Base-by-base conservation (phyloP, 2,797 vertebrate genomes). In the Anolis apletophallus region DNA sequence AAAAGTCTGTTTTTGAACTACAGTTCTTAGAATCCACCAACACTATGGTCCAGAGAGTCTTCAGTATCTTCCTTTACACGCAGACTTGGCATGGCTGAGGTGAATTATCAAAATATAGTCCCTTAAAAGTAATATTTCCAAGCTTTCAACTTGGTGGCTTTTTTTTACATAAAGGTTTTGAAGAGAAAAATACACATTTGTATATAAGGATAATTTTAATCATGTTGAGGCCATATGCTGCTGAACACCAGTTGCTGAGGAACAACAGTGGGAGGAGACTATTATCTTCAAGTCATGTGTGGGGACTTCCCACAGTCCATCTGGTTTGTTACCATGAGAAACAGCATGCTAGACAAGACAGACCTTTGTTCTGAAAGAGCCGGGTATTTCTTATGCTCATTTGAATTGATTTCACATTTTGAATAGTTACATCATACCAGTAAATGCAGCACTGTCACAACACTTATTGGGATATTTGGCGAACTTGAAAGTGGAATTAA, bases 161-260 rank as follows among this genome's bases (percentile, higher is more conserved):
- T 10, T 88, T 84, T 36, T 12, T 46, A 46, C 5, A 13, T 0
- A 77, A 54, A 26, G 76, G 80, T 77, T 75, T 46, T 0, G 34
- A 7, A 0, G 52, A 88, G 16, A 79, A 16, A 88, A 83, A n/a
- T 85, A 87, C 84, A 23, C 19, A 87, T 40, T 54, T 4, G 21
- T 64, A 64, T 11, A 81, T 68, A 14, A 77, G 55, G 0, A 82
- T 90, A 76, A 80, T 23, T 6, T 86, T 7, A 3, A 83, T 74
- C 54, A 83, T 16, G 5, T 57, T 46, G 29, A 83, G 57, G 32
- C 76, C 11, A 3, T 78, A 36, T 74, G 40, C 32, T 36, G n/a
- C 46, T n/a, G 40, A 54, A 54, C 6, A 75, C 50, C 26, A 75
- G 73, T 67, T n/a, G 12, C 26, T 80, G 13, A 17, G 59, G 59